A percentile compares a stretch with the other conserved stretches of the same genome.
Evolutionary conservation across 1,140 invertebrate genomes (phyloP).

Genomic region (Nephila pilipes): DNA sequence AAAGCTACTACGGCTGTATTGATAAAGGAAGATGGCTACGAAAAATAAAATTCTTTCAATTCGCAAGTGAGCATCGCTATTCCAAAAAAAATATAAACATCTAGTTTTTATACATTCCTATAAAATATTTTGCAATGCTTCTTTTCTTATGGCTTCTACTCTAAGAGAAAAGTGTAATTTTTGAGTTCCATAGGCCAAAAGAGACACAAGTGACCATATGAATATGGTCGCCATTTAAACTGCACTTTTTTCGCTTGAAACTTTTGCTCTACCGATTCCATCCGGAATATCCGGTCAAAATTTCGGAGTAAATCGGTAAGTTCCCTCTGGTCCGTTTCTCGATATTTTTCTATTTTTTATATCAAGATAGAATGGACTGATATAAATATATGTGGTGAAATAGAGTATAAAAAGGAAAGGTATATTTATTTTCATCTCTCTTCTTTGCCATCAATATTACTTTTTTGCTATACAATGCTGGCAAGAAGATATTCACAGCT

Average conservation of each 20-base stretch:
- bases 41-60: background rate
- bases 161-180: background rate
- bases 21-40: no score
- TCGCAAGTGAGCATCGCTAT: background rate
- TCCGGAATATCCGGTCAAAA: slow-evolving; percentile 22
- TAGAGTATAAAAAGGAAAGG: background rate
- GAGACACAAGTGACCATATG: slow-evolving; percentile 29
- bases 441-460: slow-evolving; percentile 22
- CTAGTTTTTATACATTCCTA: background rate
- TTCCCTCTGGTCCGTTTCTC: slow-evolving; percentile 31
- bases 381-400: slow-evolving; percentile 24
- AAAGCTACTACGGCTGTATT: no score
- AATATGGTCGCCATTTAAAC: slow-evolving; percentile 34
- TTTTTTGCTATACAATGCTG: background rate
- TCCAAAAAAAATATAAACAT: background rate
- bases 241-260: background rate
- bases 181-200: background rate
- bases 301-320: slow-evolving; percentile 6
- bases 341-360: background rate
- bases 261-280: background rate
- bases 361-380: background rate
- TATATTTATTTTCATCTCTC: slow-evolving; percentile 69
- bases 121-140: background rate
- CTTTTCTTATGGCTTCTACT: background rate
- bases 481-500: background rate